Percentiles rank a stretch among this genome's conserved stretches.
Evolutionary conservation across 2,888 invertebrate genomes (phyloP).

Genomic region (Morpho helenor): DNA sequence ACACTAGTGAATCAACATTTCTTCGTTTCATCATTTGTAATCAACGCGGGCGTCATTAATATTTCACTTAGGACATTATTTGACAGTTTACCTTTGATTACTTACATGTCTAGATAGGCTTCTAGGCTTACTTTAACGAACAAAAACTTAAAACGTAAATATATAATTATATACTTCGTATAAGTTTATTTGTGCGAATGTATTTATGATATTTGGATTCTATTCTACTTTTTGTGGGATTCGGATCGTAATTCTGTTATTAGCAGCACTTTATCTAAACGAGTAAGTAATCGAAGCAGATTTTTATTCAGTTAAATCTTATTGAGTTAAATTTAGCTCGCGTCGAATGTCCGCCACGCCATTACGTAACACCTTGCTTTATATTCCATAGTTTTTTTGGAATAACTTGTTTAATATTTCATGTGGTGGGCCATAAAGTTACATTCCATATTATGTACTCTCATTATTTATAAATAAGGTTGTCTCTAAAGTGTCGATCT

Average conservation of each 20-base stretch:
- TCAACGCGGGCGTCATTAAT: conserved; percentile 9
- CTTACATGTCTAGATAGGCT: conserved; percentile 7
- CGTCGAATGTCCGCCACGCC: conserved; percentile 17
- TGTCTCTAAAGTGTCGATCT: conserved; percentile 76
- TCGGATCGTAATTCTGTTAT: too few species aligned
- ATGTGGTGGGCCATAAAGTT: conserved; percentile 43
- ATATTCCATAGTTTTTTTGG: conserved; percentile 10
- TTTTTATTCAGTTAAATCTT: conserved; percentile 1
- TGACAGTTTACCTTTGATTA: not conserved
- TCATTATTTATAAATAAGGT: conserved; percentile 59
- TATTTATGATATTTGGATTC: too few species aligned
- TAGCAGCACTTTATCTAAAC: conserved; percentile 5
- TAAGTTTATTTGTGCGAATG: too few species aligned
- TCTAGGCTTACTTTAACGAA: not conserved
- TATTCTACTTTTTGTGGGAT: too few species aligned
- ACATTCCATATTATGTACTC: conserved; percentile 54
- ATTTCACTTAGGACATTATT: not conserved
- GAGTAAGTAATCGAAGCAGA: conserved; percentile 3
- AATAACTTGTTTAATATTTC: conserved; percentile 6
- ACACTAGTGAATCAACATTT: conserved; percentile 37
- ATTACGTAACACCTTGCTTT: conserved; percentile 2
- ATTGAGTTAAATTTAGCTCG: conserved; percentile 6
- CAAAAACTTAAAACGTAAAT: not conserved
- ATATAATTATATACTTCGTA: too few species aligned
- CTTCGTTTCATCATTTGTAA: conserved; percentile 18